These are phyloP conservation scores for Phoenicopterus ruber DNA, from an alignment of 2,113 vertebrate genomes.

Conservation along the genomic window DNA sequence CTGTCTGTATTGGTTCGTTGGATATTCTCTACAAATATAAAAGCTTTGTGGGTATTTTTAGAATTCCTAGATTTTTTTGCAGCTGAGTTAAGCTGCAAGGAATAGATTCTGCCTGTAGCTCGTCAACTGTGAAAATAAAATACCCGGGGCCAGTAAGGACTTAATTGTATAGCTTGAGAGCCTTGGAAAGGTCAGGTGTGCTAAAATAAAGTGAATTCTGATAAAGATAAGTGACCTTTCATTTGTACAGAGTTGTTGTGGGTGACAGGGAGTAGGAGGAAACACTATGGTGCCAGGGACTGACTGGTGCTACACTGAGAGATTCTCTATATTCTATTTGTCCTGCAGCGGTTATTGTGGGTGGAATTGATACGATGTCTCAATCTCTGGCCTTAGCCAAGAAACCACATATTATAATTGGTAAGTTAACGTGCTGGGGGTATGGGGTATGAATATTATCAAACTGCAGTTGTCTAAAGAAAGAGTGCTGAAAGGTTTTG, in stretches of 20 bases:
- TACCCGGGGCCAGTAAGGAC: neutral
- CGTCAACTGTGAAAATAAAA: neutral
- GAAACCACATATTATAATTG: conserved; percentile 94
- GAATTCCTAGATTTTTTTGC: neutral
- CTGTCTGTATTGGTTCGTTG: neutral
- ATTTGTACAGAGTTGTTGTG: neutral
- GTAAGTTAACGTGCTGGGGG: conserved; percentile 70
- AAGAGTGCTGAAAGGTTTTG: neutral
- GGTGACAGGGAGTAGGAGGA: neutral
- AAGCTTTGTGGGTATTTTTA: neutral
- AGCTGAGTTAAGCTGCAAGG: neutral
- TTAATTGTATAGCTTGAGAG: neutral
- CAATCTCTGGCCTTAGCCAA: conserved; percentile 95
- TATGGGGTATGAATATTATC: neutral
- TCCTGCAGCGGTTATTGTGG: conserved; percentile 88
- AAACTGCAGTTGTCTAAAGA: neutral
- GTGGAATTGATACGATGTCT: conserved; percentile 97
- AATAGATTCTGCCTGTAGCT: neutral
- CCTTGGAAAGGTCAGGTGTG: neutral
- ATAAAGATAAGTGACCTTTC: neutral
- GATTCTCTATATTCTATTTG: neutral
- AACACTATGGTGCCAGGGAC: fast-evolving
- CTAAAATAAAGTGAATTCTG: neutral
- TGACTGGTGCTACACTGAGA: neutral
- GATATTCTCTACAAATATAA: neutral